Percentiles rank a stretch among this genome's conserved stretches.
phyloP scores from a whole-genome alignment of 2,888 invertebrate genomes.

The Thelaira solivaga region DNA sequence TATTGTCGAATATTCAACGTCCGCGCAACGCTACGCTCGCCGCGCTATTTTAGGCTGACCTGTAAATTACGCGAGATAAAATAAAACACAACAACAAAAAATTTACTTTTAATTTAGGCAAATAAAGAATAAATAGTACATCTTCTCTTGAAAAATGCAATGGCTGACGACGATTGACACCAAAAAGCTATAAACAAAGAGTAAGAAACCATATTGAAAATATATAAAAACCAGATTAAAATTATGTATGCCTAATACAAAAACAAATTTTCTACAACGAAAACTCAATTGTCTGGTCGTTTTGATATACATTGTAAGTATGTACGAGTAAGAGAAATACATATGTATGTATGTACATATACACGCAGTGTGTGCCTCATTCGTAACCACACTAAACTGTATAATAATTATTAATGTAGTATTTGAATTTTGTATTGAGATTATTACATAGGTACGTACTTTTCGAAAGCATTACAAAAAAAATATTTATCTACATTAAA shows the following conservation, averaged over 20 bases:
- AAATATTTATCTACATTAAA: too few relatives aligned
- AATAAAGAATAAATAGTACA: constrained; percentile 2
- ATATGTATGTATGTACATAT: not conserved
- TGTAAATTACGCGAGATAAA: not conserved
- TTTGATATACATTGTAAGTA: not conserved
- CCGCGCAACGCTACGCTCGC: too few relatives aligned
- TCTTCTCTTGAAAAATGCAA: constrained; percentile 18
- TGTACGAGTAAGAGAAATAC: not conserved
- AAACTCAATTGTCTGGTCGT: not conserved
- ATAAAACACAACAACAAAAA: not conserved
- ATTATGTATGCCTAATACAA: not conserved
- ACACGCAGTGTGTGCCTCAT: too few relatives aligned
- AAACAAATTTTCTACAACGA: not conserved
- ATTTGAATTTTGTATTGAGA: too few relatives aligned
- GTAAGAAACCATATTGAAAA: constrained; percentile 18
- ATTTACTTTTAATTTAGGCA: not conserved
- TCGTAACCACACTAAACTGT: too few relatives aligned
- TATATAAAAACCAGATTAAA: constrained; percentile 13
- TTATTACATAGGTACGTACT: too few relatives aligned
- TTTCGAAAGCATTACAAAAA: too few relatives aligned
- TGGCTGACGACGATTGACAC: constrained; percentile 38
- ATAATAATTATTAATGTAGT: too few relatives aligned
- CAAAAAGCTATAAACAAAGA: constrained; percentile 27
- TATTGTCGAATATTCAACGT: too few relatives aligned
- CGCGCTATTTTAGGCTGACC: too few relatives aligned